Evolutionary conservation across 2,797 vertebrate species (phyloP).

Genomic region (Linurgus olivaceus): DNA sequence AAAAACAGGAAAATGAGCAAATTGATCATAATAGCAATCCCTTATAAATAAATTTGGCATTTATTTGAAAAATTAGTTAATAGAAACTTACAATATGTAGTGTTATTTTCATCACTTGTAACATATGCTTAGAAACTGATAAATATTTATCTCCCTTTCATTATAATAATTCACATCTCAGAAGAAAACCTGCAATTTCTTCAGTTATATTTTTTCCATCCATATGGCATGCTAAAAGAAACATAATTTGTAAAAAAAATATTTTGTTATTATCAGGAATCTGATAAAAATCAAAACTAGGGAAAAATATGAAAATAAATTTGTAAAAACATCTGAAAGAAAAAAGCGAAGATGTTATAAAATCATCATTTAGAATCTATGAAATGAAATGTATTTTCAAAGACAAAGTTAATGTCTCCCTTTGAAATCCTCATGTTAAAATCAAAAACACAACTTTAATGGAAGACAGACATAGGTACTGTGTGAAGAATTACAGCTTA

Average conservation of each 20-base stretch:
- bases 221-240: neutral
- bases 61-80: conserved; percentile 62
- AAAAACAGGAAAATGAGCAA: conserved; percentile 29
- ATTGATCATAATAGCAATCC: neutral
- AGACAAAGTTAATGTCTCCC: conserved; percentile 69
- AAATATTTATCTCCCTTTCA: conserved; percentile 69
- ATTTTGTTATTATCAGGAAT: conserved; percentile 66
- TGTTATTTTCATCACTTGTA: conserved; percentile 57
- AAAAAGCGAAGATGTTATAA: conserved; percentile 67
- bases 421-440: conserved; percentile 79
- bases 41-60: conserved; percentile 58
- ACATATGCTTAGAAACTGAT: conserved; percentile 51
- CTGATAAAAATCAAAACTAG: conserved; percentile 37
- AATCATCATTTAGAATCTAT: conserved; percentile 65
- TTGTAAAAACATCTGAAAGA: conserved; percentile 52
- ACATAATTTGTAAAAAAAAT: conserved; percentile 28
- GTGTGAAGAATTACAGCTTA: conserved; percentile 77
- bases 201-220: conserved; percentile 50
- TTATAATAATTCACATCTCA: conserved; percentile 19
- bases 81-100: conserved; percentile 1
- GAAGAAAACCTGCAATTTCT: conserved; percentile 46
- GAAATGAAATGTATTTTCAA: conserved; percentile 73
- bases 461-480: conserved; percentile 76
- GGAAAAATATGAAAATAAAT: conserved; percentile 63
- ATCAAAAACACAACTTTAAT: conserved; percentile 78